phyloP scores from a whole-genome alignment of 2,888 invertebrate species.

The Protophormia terraenovae region DNA sequence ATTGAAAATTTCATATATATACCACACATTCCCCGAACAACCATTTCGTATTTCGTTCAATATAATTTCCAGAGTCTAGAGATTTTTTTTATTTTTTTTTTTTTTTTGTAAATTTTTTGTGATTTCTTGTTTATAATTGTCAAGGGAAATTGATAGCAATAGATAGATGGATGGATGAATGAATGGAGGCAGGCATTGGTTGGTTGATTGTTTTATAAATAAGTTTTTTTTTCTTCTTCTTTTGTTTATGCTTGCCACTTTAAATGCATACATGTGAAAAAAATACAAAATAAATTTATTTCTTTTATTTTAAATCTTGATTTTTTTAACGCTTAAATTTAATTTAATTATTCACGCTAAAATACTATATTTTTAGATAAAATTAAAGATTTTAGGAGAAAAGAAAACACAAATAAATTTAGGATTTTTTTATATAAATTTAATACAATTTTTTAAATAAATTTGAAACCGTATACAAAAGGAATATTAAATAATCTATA shows the following conservation, averaged over 20 bases:
- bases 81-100: no score
- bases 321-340: neutral
- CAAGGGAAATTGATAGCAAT: conserved; percentile 52
- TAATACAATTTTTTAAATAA: neutral
- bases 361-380: neutral
- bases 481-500: no score
- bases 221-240: neutral
- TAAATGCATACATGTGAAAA: neutral
- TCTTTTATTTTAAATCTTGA: neutral
- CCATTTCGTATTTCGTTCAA: neutral
- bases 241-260: neutral
- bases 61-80: conserved; percentile 12
- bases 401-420: neutral
- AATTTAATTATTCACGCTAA: neutral
- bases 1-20: no score
- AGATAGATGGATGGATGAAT: conserved; percentile 35
- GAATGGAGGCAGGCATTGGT: neutral
- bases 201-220: conserved; percentile 30
- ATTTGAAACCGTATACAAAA: no score
- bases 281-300: neutral
- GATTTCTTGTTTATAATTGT: conserved; percentile 54
- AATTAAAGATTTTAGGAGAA: neutral
- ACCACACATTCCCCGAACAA: neutral
- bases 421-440: neutral
- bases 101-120: conserved; percentile 15